A percentile compares a stretch with the other conserved stretches of the same genome.
Conservation (phyloP, 2,797 vertebrate species). For the Setipinna tenuifilis region DNA sequence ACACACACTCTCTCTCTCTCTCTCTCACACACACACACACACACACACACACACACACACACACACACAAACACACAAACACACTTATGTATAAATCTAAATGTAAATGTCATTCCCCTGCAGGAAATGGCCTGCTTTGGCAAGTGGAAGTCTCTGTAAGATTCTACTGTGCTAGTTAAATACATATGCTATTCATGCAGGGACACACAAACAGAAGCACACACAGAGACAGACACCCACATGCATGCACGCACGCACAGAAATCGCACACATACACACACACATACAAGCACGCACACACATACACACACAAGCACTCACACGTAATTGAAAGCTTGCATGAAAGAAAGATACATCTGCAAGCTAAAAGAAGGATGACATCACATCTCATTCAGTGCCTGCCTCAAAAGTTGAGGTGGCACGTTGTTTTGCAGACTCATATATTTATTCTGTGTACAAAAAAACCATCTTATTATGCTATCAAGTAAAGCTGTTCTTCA, state of each 20-base stretch:
- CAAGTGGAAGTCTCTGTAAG: background rate
- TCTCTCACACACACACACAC: background rate
- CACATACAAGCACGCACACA: no score
- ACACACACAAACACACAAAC: background rate
- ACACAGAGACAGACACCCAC: slow-evolving; percentile 6
- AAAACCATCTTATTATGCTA: background rate
- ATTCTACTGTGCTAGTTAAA: background rate
- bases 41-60: background rate
- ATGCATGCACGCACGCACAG: background rate
- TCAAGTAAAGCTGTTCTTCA: background rate
- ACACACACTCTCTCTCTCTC: background rate
- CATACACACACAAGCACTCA: background rate
- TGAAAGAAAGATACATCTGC: background rate
- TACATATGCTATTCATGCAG: background rate
- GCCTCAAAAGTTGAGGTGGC: background rate
- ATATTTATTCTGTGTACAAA: background rate
- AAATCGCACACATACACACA: background rate
- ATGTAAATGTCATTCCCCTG: background rate
- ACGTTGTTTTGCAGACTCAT: background rate
- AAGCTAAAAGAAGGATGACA: background rate
- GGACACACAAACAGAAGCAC: background rate
- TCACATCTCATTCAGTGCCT: background rate
- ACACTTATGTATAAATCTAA: background rate
- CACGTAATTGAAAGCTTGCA: background rate
- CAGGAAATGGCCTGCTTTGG: background rate